Evolutionary conservation across 2,113 vertebrate species (phyloP).

Genomic region (Malaclemys terrapin): DNA sequence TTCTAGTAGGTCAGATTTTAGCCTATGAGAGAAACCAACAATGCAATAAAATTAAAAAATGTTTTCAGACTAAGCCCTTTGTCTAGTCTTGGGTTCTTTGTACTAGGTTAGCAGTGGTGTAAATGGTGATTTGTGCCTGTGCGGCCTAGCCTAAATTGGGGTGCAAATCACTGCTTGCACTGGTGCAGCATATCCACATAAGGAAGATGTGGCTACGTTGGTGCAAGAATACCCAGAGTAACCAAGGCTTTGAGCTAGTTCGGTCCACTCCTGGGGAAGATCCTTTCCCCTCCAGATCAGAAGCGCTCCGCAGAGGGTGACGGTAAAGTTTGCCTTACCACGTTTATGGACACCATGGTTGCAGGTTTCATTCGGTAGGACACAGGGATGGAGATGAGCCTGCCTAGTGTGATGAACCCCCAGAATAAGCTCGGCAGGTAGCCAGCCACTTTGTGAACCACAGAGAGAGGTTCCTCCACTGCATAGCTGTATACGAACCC

Average conservation of each 20-base stretch:
- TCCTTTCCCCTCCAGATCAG: neutral
- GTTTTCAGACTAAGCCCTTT: neutral
- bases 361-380: conserved; percentile 85
- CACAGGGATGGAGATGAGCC: conserved; percentile 90
- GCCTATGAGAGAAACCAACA: neutral
- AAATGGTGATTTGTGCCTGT: neutral
- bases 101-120: neutral
- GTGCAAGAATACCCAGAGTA: neutral
- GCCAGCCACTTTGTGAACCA: conserved; percentile 85
- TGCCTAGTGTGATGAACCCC: conserved; percentile 91
- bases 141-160: neutral
- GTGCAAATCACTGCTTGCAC: neutral
- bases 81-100: neutral
- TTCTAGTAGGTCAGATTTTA: neutral
- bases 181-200: neutral
- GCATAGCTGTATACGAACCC: conserved; percentile 95
- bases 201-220: no score
- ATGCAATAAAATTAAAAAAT: neutral
- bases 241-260: no score
- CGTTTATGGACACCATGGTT: conserved; percentile 87
- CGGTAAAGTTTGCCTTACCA: conserved; percentile 78
- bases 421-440: conserved; percentile 92
- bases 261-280: neutral
- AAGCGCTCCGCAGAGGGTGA: neutral
- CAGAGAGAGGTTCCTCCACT: conserved; percentile 82